Conservation (phyloP, 2,888 invertebrate species). For the Junonia oenone region DNA sequence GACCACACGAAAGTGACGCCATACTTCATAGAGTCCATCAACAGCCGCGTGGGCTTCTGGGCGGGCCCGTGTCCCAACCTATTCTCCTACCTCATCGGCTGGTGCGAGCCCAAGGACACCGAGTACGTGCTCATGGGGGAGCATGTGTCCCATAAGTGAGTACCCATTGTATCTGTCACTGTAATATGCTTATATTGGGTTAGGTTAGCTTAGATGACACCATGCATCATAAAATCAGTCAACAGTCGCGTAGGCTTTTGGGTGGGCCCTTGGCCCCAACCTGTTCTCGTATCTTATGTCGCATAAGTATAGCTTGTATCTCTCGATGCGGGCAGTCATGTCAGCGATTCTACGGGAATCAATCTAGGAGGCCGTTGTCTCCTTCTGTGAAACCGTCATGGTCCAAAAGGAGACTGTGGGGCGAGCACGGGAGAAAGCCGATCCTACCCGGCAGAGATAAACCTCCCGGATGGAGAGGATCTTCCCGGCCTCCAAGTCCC, state of each 20-base stretch:
- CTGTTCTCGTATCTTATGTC: constrained; percentile 89
- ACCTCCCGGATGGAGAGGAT: no score
- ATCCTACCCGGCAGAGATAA: no score
- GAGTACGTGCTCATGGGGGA: constrained; percentile 93
- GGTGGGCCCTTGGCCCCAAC: constrained; percentile 90
- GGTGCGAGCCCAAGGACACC: constrained; percentile 88
- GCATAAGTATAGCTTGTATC: no score
- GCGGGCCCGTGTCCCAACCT: constrained; percentile 90
- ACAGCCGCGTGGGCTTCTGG: constrained; percentile 88
- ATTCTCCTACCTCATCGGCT: constrained; percentile 90
- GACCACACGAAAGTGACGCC: constrained; percentile 95
- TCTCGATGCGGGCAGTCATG: no score
- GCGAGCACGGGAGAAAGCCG: no score
- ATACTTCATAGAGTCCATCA: constrained; percentile 93
- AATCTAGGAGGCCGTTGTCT: no score
- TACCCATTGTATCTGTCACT: constrained; percentile 12
- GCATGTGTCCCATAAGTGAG: constrained; percentile 87
- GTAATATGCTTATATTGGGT: no score
- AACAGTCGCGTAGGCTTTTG: constrained; percentile 89
- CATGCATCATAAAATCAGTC: constrained; percentile 93
- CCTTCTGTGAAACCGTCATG: no score
- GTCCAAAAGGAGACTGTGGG: no score
- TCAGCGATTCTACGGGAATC: no score
- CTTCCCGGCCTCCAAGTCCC: no score
- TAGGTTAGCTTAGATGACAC: no score